Conservation (phyloP, 2,888 invertebrate genomes). For the Thalpophila matura region DNA sequence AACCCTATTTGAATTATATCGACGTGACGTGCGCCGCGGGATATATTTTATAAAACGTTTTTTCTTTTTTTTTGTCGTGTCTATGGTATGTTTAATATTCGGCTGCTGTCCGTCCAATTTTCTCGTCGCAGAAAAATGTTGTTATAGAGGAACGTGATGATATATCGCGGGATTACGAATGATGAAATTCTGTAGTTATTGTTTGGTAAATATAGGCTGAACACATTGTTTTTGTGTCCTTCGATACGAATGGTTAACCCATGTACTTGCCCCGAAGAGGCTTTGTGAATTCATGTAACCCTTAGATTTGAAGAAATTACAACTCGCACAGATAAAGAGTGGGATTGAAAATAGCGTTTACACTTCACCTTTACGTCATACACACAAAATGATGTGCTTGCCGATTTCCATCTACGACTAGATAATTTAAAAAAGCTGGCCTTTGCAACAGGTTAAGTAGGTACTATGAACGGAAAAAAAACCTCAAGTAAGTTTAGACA, state of each 20-base stretch:
- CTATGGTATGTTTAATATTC: constrained; percentile 52
- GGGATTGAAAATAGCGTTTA: too few species aligned
- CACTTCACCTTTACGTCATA: not conserved
- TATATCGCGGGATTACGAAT: constrained; percentile 24
- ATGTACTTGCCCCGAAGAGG: not conserved
- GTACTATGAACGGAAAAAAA: not conserved
- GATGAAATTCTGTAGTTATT: constrained; percentile 23
- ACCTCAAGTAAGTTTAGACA: not conserved
- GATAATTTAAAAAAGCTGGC: not conserved
- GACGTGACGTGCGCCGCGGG: constrained; percentile 24
- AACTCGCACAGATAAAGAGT: not conserved
- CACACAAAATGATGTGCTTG: not conserved
- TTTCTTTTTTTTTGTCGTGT: constrained; percentile 20
- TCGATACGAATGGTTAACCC: not conserved
- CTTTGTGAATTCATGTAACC: not conserved
- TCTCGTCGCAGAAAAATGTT: constrained; percentile 29
- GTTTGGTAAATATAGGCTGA: constrained; percentile 4
- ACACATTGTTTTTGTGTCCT: constrained; percentile 4
- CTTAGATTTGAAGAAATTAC: not conserved
- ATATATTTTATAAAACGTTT: constrained; percentile 21
- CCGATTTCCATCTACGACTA: not conserved
- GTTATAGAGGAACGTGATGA: constrained; percentile 33
- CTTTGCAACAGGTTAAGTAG: constrained; percentile 8
- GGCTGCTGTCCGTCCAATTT: constrained; percentile 48
- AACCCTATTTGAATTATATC: constrained; percentile 49